Evolutionary conservation across 1,140 invertebrate species (phyloP), one percentile per base, ranked within the genome.

Genomic region (Idris sp.): DNA sequence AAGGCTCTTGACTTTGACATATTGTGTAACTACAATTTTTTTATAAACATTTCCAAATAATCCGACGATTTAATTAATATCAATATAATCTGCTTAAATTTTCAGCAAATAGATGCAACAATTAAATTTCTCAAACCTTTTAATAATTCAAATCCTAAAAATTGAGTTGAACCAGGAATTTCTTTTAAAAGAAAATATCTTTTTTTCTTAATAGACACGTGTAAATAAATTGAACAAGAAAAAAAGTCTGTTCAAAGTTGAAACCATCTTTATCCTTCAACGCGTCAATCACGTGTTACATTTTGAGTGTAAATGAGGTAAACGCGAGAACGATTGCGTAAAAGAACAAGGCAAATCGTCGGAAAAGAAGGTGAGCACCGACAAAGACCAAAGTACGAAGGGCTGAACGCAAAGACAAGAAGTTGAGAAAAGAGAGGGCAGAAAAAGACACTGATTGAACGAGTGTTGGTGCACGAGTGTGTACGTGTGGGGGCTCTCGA

Each of bases 261-360:
- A n/a, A n/a, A 26, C 28, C 33, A 38, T 68, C 36, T 68, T 68
- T 68, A 36, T 53, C 59, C 28, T 28, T 43, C 51, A 68, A 77
- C 72, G 62, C 74, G 73, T 79, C 68, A 77, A 79, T 76, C 68
- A 53, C 22, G 48, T 56, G 38, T 40, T 67, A 53, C 43, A 56
- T 74, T 67, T 74, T 58, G 36, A 74, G 67, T 64, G 73, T 59
- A 64, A 76, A 61, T 58, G 54, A 48, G 64, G 59, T 61, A 67
- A 64, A 71, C 35, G 67, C 64, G 65, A 71, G 59, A 68, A 73
- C 48, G 69, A 67, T 64, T 71, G 33, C 51, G 31, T 68, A 68
- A 54, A 71, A 43, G 54, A 65, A 58, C 46, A 71, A 74, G 56
- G 19, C 16, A 35, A 58, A 58, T 38, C 51, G 35, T 67, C 31